Evolutionary conservation across 1,140 invertebrate species (phyloP).

Genomic region (Drosophila setifemur): DNA sequence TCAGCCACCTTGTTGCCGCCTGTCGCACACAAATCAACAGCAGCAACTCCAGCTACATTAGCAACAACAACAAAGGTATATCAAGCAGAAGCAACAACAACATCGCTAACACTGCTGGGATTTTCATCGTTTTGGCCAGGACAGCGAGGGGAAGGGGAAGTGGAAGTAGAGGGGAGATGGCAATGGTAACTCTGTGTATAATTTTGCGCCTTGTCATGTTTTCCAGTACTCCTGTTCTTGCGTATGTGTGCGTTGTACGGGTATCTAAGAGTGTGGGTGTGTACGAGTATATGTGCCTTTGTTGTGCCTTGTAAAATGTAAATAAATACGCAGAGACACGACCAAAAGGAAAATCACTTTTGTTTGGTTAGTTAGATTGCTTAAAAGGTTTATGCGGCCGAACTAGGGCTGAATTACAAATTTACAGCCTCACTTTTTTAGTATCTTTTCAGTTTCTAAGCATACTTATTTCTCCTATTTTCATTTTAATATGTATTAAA

Average conservation of each 20-base stretch:
- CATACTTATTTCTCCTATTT: too few species aligned
- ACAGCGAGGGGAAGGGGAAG: slow-evolving; percentile 4
- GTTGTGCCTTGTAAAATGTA: slow-evolving; percentile 71
- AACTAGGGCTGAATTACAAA: neutral
- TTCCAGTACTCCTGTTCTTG: slow-evolving; percentile 27
- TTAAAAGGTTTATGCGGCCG: slow-evolving; percentile 44
- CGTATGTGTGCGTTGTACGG: too few species aligned
- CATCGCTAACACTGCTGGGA: slow-evolving; percentile 64
- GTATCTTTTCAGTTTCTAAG: too few species aligned
- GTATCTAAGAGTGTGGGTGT: too few species aligned
- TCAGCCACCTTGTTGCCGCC: slow-evolving; percentile 70
- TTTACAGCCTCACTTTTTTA: too few species aligned
- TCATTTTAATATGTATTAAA: too few species aligned
- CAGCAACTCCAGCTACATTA: slow-evolving; percentile 14
- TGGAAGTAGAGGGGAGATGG: slow-evolving; percentile 38
- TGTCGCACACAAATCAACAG: slow-evolving; percentile 58
- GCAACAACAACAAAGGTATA: slow-evolving; percentile 4
- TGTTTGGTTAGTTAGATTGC: slow-evolving; percentile 45
- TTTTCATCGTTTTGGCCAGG: slow-evolving; percentile 49
- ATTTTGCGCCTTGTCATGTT: slow-evolving; percentile 77
- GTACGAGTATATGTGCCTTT: slow-evolving; percentile 34
- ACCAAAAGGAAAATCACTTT: slow-evolving; percentile 43
- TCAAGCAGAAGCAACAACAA: slow-evolving; percentile 41
- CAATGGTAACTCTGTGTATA: slow-evolving; percentile 77
- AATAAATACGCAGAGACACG: slow-evolving; percentile 59